Evolutionary conservation across 2,888 invertebrate genomes (phyloP).

Genomic region (Tipula vernalis): DNA sequence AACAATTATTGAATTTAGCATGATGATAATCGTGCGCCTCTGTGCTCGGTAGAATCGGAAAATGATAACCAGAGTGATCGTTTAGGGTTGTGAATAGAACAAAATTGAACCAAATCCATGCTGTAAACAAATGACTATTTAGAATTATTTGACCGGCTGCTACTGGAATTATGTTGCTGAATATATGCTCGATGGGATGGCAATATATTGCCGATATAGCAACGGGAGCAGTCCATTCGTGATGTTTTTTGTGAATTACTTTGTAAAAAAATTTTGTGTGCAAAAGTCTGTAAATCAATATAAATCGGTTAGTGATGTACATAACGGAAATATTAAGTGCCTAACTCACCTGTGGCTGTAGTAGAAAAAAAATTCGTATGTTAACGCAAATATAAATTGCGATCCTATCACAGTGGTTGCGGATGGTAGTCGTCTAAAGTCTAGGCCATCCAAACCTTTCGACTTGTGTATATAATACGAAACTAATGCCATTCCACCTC

Average conservation of each 20-base stretch:
- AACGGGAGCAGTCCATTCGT: slow-evolving; percentile 12
- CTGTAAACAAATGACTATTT: background rate
- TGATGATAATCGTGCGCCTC: slow-evolving; percentile 14
- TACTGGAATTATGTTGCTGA: slow-evolving; percentile 11
- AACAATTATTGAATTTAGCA: slow-evolving; percentile 9
- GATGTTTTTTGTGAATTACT: slow-evolving; percentile 14
- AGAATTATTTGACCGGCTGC: background rate
- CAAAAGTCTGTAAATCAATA: background rate
- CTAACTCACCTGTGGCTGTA: background rate
- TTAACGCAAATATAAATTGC: background rate
- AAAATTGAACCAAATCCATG: slow-evolving; percentile 11
- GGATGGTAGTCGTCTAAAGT: background rate
- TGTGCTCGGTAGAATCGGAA: slow-evolving; percentile 10
- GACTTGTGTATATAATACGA: background rate
- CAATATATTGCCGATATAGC: slow-evolving; percentile 13
- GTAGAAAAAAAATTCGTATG: background rate
- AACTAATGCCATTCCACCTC: background rate
- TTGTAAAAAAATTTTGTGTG: slow-evolving; percentile 13
- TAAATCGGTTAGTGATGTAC: too few relatives aligned
- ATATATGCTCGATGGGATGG: slow-evolving; percentile 12
- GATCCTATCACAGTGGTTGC: background rate
- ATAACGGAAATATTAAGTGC: background rate
- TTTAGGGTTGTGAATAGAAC: slow-evolving; percentile 12
- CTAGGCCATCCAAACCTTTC: too few relatives aligned
- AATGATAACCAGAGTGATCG: slow-evolving; percentile 13